phyloP scores from a whole-genome alignment of 1,140 invertebrate genomes.

The Drosophila watanabei region DNA sequence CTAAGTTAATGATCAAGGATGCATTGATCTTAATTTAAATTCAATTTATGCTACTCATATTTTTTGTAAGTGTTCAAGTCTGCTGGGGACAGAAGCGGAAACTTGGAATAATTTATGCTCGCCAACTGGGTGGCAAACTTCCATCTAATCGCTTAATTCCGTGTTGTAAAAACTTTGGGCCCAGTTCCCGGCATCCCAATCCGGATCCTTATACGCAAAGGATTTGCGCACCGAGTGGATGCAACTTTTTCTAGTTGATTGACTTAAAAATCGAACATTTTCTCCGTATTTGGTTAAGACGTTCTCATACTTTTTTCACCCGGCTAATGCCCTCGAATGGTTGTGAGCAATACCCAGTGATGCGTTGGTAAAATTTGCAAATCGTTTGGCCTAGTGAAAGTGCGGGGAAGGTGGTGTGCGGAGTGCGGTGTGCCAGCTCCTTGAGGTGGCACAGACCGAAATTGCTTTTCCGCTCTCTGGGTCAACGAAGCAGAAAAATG shows the following conservation, averaged over 20 bases:
- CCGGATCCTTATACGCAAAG: slow-evolving; percentile 41
- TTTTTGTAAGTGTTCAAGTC: neutral
- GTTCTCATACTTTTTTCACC: slow-evolving; percentile 40
- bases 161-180: slow-evolving; percentile 50
- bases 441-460: slow-evolving; percentile 73
- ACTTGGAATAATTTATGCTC: slow-evolving; percentile 55
- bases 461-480: slow-evolving; percentile 76
- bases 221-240: slow-evolving; percentile 17
- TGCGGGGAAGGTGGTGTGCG: too few relatives aligned
- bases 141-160: slow-evolving; percentile 62
- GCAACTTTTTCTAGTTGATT: slow-evolving; percentile 67
- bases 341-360: slow-evolving; percentile 73
- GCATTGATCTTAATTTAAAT: neutral
- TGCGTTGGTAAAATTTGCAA: slow-evolving; percentile 76
- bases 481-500: slow-evolving; percentile 75
- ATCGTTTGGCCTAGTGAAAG: slow-evolving; percentile 43
- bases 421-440: slow-evolving; percentile 21
- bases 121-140: slow-evolving; percentile 47
- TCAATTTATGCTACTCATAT: neutral
- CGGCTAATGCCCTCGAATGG: slow-evolving; percentile 55
- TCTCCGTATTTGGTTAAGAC: slow-evolving; percentile 54
- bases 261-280: slow-evolving; percentile 76
- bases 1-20: too few relatives aligned
- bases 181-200: slow-evolving; percentile 1
- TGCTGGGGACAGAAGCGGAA: slow-evolving; percentile 28